These are phyloP conservation scores for Morpho achilles DNA, from an alignment of 2,888 invertebrate genomes.

Conservation along the genomic window DNA sequence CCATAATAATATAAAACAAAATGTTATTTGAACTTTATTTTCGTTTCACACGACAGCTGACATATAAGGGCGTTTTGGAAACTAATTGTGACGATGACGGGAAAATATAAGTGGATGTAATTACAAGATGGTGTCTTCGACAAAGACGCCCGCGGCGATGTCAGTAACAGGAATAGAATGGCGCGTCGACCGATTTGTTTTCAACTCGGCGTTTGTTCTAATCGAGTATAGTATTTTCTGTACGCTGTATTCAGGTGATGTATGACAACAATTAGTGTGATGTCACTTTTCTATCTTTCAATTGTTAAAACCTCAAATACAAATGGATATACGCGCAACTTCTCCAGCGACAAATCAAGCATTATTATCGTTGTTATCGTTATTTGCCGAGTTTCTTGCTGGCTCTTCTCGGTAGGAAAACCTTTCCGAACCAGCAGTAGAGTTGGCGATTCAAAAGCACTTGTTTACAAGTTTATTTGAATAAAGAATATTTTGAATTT, in stretches of 20 bases:
- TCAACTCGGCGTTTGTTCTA: slow-evolving; percentile 35
- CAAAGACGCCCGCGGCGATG: slow-evolving; percentile 58
- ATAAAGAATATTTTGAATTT: too few species aligned
- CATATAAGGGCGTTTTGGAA: slow-evolving; percentile 30
- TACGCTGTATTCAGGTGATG: neutral
- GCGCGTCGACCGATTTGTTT: slow-evolving; percentile 40
- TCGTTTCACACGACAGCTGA: slow-evolving; percentile 35
- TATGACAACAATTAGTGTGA: neutral
- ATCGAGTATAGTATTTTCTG: neutral
- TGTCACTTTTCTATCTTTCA: neutral
- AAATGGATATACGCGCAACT: too few species aligned
- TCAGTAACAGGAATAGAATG: slow-evolving; percentile 71
- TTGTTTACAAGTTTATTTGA: too few species aligned
- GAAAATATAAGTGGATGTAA: slow-evolving; percentile 62
- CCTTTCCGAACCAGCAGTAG: too few species aligned
- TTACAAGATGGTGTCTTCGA: slow-evolving; percentile 60
- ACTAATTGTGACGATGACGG: slow-evolving; percentile 49
- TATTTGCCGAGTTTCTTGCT: too few species aligned
- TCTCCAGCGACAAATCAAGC: too few species aligned
- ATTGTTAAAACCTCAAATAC: too few species aligned
- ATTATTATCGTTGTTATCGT: too few species aligned
- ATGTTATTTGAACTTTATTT: slow-evolving; percentile 23
- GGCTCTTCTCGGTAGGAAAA: too few species aligned
- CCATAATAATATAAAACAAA: slow-evolving; percentile 1
- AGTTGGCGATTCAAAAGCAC: too few species aligned